A percentile compares a stretch with the other conserved stretches of the same genome.
Evolutionary conservation across 2,797 vertebrate genomes (phyloP).

Genomic region (Nothura maculosa): DNA sequence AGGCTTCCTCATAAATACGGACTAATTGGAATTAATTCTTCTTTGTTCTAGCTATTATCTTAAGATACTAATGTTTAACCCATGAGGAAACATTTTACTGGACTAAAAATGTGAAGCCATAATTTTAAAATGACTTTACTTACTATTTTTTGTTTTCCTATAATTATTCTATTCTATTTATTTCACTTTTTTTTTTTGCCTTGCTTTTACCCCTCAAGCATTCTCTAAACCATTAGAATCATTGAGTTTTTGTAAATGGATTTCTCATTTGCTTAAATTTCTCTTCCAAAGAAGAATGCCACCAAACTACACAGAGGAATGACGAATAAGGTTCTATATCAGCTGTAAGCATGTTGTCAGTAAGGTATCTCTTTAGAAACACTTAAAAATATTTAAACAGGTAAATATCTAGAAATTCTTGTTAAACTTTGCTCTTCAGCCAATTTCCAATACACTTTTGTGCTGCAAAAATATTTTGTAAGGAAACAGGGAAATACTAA

Average conservation of each 20-base stretch:
- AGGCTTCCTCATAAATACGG: background rate
- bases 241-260: background rate
- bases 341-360: background rate
- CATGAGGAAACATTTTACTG: background rate
- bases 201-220: background rate
- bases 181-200: background rate
- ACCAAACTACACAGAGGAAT: background rate
- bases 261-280: background rate
- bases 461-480: background rate
- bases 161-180: background rate
- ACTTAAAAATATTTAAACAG: background rate
- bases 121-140: background rate
- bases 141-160: background rate
- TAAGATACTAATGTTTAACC: background rate
- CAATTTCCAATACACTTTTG: background rate
- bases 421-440: background rate
- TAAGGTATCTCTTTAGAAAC: background rate
- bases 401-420: background rate
- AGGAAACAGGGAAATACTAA: background rate
- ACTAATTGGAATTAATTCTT: background rate
- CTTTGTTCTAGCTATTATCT: background rate
- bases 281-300: background rate
- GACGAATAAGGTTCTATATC: background rate
- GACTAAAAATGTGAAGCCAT: background rate
- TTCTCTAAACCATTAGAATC: background rate